Evolutionary conservation across 2,113 vertebrate genomes (phyloP), one percentile per base, ranked within the genome.

Genomic region (Hyla sarda): DNA sequence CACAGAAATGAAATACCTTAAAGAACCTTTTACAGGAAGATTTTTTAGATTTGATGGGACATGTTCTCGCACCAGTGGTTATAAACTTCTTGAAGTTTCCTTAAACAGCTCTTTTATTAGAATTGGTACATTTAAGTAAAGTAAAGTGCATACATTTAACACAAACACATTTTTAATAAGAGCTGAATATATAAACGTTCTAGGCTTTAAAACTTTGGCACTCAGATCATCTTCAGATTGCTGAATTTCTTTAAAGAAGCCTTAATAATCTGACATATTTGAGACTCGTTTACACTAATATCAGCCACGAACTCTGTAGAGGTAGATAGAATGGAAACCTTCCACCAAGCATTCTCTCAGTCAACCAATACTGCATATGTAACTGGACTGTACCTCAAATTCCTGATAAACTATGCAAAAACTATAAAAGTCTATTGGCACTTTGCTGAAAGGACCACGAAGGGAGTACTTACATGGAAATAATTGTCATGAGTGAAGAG

Each of bases 1-100:
- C 85, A 87, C 21, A 30, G 48, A 74, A 74, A 74, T 25, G 1
- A 82, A 87, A 87, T 82, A 87, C 85, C 85, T 87, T 81, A 87
- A 87, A 87, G 32, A 82, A 87, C 85, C 78, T 74, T 41, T 85
- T 32, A 79, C 28, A 54, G 37, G 30, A 78, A 47, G 56, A 54
- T 54, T 79, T 30, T 58, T 54, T 17, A 56, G 41, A 74, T 74
- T 47, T 74, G 41, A 48, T 41, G 1, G 21, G 13, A 74, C 72
- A 74, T 47, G 72, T 74, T 77, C 25, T 77, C 17, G 28, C 17
- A 19, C 25, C 12, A 11, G 28, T 9, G 28, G 48, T 71, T 71
- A 23, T 71, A 37, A 69, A 37, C 67, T n/a, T 69, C 32, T 69
- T 69, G 65, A 69, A 34, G 65, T 37, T 69, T 69, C 25, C 17